Base-by-base conservation (phyloP, 2,113 vertebrate species). In the Odontophorus gujanensis region DNA sequence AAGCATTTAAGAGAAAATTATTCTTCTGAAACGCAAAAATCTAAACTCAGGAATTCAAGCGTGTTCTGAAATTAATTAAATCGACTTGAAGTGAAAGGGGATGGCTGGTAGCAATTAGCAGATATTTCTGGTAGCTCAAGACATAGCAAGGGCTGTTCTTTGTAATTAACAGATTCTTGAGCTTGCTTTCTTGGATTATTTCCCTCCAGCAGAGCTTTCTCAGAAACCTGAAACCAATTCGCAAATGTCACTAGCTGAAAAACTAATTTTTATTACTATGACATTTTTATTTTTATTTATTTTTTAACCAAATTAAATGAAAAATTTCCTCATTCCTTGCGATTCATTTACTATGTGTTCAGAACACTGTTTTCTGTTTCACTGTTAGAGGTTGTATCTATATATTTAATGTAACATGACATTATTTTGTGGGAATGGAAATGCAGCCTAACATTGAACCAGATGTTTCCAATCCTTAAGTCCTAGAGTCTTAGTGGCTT, bases 241-340 rank as follows among this genome's bases (percentile, higher is more conserved):
- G 59, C 69, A 95, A 95, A 81, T 96, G 89, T 92, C 93, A 91
- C 55, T 85, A 83, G 91, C 91, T 83, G 87, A 61, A 80, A 96
- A 91, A 87, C 72, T 86, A 28, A 48, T 14, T 94, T 95, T 82
- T 85, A 83, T 82, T 87, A 92, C 72, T 65, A 72, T 85, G 78
- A 92, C 75, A 87, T 68, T 15, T 87, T 90, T 92, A 93, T 40
- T 40, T 40, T 40, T 40, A 40, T 40, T 40, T 13, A 13, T 40
- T 40, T 40, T 40, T 40, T 40, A 40, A 40, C 40, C 40, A 93
- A 91, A 91, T 61, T 84, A 85, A 0, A 86, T 58, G 58, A 93
- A 91, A 90, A 89, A 81, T 71, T 32, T 14, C 65, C 12, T 0
- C 4, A 2, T 55, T 96, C 50, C 34, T 83, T 8, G 19, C 42